Evolutionary conservation across 2,888 invertebrate species (phyloP).

Genomic region (Eulithis testata): DNA sequence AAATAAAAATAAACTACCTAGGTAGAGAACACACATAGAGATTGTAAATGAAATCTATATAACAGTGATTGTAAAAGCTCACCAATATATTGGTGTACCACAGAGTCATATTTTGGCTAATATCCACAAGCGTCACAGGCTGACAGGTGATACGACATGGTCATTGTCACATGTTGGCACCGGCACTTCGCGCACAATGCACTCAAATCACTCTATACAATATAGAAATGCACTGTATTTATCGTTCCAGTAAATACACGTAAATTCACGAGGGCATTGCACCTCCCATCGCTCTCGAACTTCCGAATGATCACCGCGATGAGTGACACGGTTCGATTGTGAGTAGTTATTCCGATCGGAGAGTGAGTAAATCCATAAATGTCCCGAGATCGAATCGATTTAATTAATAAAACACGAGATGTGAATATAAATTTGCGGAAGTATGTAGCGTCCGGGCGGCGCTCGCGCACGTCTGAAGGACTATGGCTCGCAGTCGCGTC

Average conservation of each 20-base stretch:
- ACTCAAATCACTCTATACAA: conserved; percentile 58
- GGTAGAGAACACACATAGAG: too few species aligned
- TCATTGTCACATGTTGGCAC: conserved; percentile 72
- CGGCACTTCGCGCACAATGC: conserved; percentile 59
- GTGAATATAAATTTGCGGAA: conserved; percentile 49
- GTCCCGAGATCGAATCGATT: conserved; percentile 44
- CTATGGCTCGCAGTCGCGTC: conserved; percentile 65
- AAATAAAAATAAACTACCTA: neutral
- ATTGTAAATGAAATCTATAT: neutral
- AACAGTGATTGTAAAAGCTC: conserved; percentile 53
- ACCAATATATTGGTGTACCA: conserved; percentile 83
- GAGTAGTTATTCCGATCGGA: conserved; percentile 42
- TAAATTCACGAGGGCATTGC: conserved; percentile 58
- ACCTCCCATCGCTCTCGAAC: conserved; percentile 52
- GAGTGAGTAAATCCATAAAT: conserved; percentile 51
- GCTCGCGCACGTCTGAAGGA: conserved; percentile 67
- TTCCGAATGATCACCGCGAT: conserved; percentile 57
- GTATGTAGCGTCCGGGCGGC: conserved; percentile 62
- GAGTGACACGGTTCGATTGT: conserved; percentile 49
- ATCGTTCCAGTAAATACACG: conserved; percentile 50
- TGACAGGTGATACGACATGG: conserved; percentile 67
- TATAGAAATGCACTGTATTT: conserved; percentile 41
- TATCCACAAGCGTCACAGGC: conserved; percentile 74
- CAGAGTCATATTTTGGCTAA: conserved; percentile 80
- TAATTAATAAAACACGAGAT: conserved; percentile 46